Percentiles rank a stretch among this genome's conserved stretches.
Conservation (phyloP, 92 coral and sea anemone genomes). For the Blastomussa wellsi region DNA sequence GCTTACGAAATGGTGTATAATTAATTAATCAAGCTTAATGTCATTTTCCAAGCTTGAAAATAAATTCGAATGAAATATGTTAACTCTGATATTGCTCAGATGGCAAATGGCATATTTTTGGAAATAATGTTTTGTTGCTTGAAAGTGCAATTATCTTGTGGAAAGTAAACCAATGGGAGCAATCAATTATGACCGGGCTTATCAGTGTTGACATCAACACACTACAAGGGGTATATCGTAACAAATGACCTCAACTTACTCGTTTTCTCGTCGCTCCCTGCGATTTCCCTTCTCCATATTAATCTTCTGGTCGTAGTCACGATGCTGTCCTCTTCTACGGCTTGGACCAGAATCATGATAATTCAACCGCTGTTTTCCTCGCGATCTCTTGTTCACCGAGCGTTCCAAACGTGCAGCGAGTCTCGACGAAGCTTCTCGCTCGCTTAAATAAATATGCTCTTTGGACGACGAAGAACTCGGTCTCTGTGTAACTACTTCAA, state of each 20-base stretch:
- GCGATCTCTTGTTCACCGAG: slow-evolving; percentile 92
- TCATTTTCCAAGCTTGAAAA: not conserved
- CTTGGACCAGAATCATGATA: slow-evolving; percentile 62
- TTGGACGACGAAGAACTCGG: slow-evolving; percentile 68
- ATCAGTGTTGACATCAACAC: slow-evolving; percentile 11
- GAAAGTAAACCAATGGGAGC: not conserved
- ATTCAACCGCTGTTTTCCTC: slow-evolving; percentile 78
- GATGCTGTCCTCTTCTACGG: slow-evolving; percentile 45
- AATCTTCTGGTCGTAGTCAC: slow-evolving; percentile 30
- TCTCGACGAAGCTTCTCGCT: slow-evolving; percentile 83
- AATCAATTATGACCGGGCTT: not conserved
- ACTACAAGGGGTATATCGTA: slow-evolving; percentile 12
- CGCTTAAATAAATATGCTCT: slow-evolving; percentile 78
- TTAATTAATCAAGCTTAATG: not conserved
- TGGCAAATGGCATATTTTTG: not conserved
- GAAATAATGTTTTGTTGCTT: not conserved
- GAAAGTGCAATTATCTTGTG: not conserved
- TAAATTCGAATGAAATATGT: not conserved
- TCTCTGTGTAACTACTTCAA: slow-evolving; percentile 69
- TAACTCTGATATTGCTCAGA: not conserved
- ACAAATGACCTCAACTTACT: slow-evolving; percentile 10
- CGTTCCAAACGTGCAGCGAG: slow-evolving; percentile 94
- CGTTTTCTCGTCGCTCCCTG: slow-evolving; percentile 26
- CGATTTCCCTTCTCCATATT: slow-evolving; percentile 49
- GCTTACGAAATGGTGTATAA: not conserved